Evolutionary conservation across 2,888 invertebrate species (phyloP).

Genomic region (Harpalus rufipes): DNA sequence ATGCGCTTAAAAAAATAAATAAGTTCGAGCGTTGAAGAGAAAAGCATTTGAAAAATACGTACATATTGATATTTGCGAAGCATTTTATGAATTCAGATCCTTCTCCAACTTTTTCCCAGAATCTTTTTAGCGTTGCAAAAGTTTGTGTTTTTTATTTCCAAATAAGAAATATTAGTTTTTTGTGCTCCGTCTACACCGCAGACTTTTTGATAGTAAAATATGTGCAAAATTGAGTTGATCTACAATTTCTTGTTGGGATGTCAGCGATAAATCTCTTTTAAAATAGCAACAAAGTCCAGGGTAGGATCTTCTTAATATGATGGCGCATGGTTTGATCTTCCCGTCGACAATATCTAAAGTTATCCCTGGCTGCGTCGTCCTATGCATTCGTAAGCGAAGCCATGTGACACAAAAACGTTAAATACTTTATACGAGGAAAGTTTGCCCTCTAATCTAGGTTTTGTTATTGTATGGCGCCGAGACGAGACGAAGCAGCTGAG

Average conservation of each 20-base stretch:
- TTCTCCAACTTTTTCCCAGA: constrained; percentile 19
- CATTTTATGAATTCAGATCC: constrained; percentile 24
- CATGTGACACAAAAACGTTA: constrained; percentile 65
- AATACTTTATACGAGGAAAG: constrained; percentile 65
- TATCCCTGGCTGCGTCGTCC: constrained; percentile 55
- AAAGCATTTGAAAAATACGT: constrained; percentile 26
- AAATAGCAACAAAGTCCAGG: constrained; percentile 49
- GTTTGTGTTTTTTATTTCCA: constrained; percentile 12
- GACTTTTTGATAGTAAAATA: constrained; percentile 40
- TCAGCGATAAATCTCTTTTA: constrained; percentile 37
- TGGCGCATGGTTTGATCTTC: constrained; percentile 31
- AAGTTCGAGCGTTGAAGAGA: not conserved
- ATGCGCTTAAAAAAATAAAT: not conserved
- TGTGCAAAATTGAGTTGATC: constrained; percentile 21
- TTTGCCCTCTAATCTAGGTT: constrained; percentile 65
- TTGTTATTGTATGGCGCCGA: constrained; percentile 60
- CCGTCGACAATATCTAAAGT: constrained; percentile 62
- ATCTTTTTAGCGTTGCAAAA: constrained; percentile 20
- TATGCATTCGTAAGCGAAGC: constrained; percentile 62
- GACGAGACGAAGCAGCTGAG: constrained; percentile 16
- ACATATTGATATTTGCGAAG: constrained; percentile 35
- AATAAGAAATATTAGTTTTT: constrained; percentile 52
- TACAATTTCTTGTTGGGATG: constrained; percentile 1
- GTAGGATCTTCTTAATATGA: constrained; percentile 30
- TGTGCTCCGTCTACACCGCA: not conserved